Evolutionary conservation across 2,888 invertebrate species (phyloP).

Genomic region (Andrena flavipes): DNA sequence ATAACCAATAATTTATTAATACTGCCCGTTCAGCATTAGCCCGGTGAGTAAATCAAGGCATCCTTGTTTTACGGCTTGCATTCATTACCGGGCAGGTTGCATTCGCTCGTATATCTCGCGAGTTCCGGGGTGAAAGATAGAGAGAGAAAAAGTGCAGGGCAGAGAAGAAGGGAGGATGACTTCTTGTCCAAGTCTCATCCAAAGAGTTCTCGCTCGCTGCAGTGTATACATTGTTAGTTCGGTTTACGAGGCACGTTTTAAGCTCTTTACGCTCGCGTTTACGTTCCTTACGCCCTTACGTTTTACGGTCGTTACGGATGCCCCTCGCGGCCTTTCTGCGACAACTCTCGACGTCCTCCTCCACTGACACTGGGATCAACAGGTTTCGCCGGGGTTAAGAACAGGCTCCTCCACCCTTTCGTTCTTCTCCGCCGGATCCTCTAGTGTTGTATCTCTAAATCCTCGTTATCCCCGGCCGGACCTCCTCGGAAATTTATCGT

Average conservation of each 20-base stretch:
- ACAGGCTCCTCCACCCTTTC: conserved; percentile 36
- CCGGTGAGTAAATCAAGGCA: conserved; percentile 82
- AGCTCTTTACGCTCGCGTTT: conserved; percentile 74
- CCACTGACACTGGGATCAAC: conserved; percentile 69
- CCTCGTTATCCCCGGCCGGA: conserved; percentile 71
- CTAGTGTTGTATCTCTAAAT: conserved; percentile 69
- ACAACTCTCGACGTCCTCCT: conserved; percentile 67
- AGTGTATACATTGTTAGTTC: conserved; percentile 74
- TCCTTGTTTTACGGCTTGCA: conserved; percentile 83
- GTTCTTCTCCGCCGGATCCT: conserved; percentile 22
- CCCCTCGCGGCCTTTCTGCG: conserved; percentile 67
- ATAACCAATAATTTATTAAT: conserved; percentile 84
- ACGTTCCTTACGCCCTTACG: conserved; percentile 74
- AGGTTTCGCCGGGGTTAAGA: conserved; percentile 67
- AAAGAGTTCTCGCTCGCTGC: conserved; percentile 38
- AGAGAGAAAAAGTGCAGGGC: conserved; percentile 43
- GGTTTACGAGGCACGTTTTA: conserved; percentile 77
- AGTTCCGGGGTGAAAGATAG: conserved; percentile 58
- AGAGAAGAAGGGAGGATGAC: conserved; percentile 8
- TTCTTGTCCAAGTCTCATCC: conserved; percentile 46
- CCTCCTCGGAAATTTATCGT: conserved; percentile 73
- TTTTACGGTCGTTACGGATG: conserved; percentile 76
- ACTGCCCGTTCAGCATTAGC: conserved; percentile 78
- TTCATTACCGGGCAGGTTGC: conserved; percentile 83
- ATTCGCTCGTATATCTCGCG: conserved; percentile 83